These are phyloP conservation scores for Proctacanthus coquilletti DNA, from an alignment of 1,140 invertebrate genomes.

Conservation along the genomic window DNA sequence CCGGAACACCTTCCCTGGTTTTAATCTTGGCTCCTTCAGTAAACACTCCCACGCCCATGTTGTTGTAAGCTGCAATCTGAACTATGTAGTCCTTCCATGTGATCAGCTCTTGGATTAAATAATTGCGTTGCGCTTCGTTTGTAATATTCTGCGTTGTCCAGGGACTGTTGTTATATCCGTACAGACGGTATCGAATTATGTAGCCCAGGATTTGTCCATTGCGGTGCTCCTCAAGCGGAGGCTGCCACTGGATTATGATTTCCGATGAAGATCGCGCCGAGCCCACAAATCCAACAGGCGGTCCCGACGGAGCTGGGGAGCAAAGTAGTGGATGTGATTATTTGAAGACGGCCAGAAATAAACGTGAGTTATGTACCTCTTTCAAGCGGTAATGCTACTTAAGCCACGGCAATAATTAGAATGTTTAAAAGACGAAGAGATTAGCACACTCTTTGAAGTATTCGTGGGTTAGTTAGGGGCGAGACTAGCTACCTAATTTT, in stretches of 20 bases:
- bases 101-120: constrained; percentile 82
- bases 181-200: constrained; percentile 75
- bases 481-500: no score
- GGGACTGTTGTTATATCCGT: constrained; percentile 78
- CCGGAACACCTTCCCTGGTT: constrained; percentile 88
- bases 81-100: constrained; percentile 97
- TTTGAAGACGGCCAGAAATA: background rate
- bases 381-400: constrained; percentile 27
- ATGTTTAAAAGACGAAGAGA: no score
- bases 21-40: constrained; percentile 85
- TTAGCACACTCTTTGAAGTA: no score
- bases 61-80: constrained; percentile 94
- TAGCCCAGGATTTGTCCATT: constrained; percentile 93
- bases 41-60: constrained; percentile 87
- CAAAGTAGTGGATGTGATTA: background rate
- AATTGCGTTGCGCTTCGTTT: constrained; percentile 84
- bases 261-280: constrained; percentile 84
- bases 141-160: constrained; percentile 84
- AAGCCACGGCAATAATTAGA: no score
- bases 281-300: constrained; percentile 77
- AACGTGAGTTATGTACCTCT: constrained; percentile 19
- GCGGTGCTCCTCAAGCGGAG: constrained; percentile 77
- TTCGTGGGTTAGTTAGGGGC: no score
- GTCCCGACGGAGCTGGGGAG: constrained; percentile 65
- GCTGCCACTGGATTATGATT: constrained; percentile 96